phyloP scores from a whole-genome alignment of 2,113 vertebrate genomes.

The Microtus pennsylvanicus region DNA sequence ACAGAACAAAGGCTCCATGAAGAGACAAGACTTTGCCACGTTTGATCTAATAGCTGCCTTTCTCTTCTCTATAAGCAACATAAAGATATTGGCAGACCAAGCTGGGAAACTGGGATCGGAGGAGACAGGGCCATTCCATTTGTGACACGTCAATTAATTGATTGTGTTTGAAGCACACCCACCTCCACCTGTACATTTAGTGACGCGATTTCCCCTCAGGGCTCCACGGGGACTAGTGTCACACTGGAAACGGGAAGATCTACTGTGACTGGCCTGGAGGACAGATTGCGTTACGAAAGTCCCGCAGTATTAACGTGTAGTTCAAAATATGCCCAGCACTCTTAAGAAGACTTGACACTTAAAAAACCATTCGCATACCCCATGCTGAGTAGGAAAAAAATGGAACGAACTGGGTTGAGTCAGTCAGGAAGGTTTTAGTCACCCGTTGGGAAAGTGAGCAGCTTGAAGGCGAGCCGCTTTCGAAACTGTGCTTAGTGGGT shows the following conservation, averaged over 20 bases:
- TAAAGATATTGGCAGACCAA: neutral
- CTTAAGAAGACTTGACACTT: slow-evolving; percentile 50
- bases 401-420: slow-evolving; percentile 45
- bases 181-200: neutral
- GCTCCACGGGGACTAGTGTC: slow-evolving; percentile 39
- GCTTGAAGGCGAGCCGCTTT: slow-evolving; percentile 46
- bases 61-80: neutral
- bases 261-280: neutral
- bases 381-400: slow-evolving; percentile 5
- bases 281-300: slow-evolving; percentile 25
- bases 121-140: neutral
- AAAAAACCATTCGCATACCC: slow-evolving; percentile 15
- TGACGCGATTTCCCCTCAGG: slow-evolving; percentile 61
- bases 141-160: slow-evolving; percentile 55
- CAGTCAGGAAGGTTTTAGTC: slow-evolving; percentile 41
- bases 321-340: slow-evolving; percentile 43
- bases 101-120: neutral
- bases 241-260: slow-evolving; percentile 48
- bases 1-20: neutral
- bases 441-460: slow-evolving; percentile 1
- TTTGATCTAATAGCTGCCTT: neutral
- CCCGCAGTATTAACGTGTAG: slow-evolving; percentile 11
- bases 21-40: neutral
- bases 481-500: slow-evolving; percentile 45
- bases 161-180: slow-evolving; percentile 60